phyloP scores from a whole-genome alignment of 2,113 vertebrate species.

The Campylomormyrus numenius region DNA sequence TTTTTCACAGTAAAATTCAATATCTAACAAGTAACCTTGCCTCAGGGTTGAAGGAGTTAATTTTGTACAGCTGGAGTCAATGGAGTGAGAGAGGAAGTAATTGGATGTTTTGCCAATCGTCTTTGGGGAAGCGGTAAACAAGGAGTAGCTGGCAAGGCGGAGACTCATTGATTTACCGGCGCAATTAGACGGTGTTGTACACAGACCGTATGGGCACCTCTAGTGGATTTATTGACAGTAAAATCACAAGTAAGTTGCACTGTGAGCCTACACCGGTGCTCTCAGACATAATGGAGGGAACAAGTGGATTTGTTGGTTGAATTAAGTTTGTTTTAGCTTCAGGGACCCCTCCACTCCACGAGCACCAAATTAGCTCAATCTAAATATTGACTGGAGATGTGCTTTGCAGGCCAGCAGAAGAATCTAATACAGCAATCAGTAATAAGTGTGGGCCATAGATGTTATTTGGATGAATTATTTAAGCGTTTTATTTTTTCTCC shows the following conservation, averaged over 20 bases:
- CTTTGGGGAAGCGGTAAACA: neutral
- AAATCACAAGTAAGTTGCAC: conserved; percentile 29
- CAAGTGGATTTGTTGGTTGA: conserved; percentile 15
- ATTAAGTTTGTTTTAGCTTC: conserved; percentile 38
- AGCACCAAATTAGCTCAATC: conserved; percentile 11
- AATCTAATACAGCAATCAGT: conserved; percentile 48
- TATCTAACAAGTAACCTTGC: neutral
- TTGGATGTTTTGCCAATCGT: neutral
- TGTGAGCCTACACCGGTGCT: neutral
- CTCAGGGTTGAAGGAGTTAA: neutral
- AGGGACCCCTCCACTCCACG: conserved; percentile 22
- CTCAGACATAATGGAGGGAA: conserved; percentile 35
- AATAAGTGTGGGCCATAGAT: conserved; percentile 40
- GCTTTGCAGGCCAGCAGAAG: conserved; percentile 21
- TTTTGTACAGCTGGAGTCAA: neutral
- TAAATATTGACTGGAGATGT: conserved; percentile 27
- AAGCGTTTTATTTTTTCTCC: neutral
- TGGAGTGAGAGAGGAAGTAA: neutral
- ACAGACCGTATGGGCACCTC: conserved; percentile 1
- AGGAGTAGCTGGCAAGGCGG: neutral
- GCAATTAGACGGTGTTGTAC: conserved; percentile 48
- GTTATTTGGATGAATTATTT: neutral
- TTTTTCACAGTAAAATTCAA: neutral
- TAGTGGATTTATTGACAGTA: conserved; percentile 36
- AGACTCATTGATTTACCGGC: conserved; percentile 45